Percentiles rank a stretch among this genome's conserved stretches.
phyloP scores from a whole-genome alignment of 1,140 invertebrate species.

The Leucophenga varia region DNA sequence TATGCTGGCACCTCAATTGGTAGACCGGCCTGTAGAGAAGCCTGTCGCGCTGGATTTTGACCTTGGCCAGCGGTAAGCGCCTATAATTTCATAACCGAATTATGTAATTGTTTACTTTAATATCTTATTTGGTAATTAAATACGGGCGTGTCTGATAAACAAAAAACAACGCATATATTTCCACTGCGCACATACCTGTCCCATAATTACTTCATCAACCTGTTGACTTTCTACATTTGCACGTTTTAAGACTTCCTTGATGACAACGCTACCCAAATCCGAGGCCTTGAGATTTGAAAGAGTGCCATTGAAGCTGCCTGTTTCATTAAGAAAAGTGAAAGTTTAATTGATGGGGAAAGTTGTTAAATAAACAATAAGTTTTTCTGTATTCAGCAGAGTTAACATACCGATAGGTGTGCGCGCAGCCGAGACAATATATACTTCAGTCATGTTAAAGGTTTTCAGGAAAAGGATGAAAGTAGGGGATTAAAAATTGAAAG shows the following conservation, averaged over 20 bases:
- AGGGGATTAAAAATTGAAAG: too few species aligned
- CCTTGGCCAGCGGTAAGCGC: constrained; percentile 72
- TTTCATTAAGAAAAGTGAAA: constrained; percentile 35
- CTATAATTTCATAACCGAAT: constrained; percentile 59
- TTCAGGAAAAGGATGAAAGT: too few species aligned
- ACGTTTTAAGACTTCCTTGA: constrained; percentile 70
- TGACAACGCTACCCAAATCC: constrained; percentile 75
- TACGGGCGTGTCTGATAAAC: constrained; percentile 3
- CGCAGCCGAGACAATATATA: constrained; percentile 56
- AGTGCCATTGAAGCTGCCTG: constrained; percentile 70
- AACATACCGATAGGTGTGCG: constrained; percentile 55
- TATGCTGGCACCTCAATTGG: constrained; percentile 73
- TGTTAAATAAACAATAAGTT: neutral
- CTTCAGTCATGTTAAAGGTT: constrained; percentile 36
- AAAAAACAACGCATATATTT: neutral
- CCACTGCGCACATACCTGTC: constrained; percentile 66
- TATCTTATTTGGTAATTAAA: constrained; percentile 4
- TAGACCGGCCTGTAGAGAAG: constrained; percentile 75
- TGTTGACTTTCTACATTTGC: constrained; percentile 65
- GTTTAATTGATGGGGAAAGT: constrained; percentile 24
- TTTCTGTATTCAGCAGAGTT: neutral
- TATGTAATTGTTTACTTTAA: too few species aligned
- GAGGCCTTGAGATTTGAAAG: constrained; percentile 69
- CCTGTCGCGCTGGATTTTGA: constrained; percentile 85
- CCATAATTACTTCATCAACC: constrained; percentile 83